Evolutionary conservation across 2,888 invertebrate genomes (phyloP).

Genomic region (Quadriops clusia): DNA sequence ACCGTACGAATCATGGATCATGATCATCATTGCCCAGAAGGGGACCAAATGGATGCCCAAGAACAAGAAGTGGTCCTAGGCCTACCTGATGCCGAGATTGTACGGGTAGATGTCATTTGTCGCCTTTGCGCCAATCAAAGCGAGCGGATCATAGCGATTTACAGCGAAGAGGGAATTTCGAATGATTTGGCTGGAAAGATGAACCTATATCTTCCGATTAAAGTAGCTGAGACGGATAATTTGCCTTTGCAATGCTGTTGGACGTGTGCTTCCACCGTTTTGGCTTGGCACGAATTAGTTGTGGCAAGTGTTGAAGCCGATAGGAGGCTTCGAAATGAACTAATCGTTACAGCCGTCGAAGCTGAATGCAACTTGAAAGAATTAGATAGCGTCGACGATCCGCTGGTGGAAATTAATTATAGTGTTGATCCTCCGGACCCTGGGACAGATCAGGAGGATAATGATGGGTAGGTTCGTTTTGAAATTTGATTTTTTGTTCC

Average conservation of each 20-base stretch:
- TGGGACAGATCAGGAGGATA: slow-evolving; percentile 8
- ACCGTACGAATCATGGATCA: too few species aligned
- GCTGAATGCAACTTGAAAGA: slow-evolving; percentile 11
- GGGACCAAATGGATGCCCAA: too few species aligned
- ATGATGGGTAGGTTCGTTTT: slow-evolving; percentile 10
- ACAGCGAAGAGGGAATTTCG: slow-evolving; percentile 46
- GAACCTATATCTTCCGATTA: slow-evolving; percentile 50
- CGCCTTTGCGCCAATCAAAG: slow-evolving; percentile 18
- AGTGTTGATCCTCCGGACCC: too few species aligned
- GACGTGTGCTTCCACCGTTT: slow-evolving; percentile 50
- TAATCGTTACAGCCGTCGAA: slow-evolving; percentile 21
- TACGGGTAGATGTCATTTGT: slow-evolving; percentile 14
- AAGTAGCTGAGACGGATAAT: slow-evolving; percentile 40
- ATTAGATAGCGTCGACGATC: slow-evolving; percentile 4
- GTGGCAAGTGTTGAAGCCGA: slow-evolving; percentile 46
- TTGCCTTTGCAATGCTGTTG: slow-evolving; percentile 51
- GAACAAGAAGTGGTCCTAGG: slow-evolving; percentile 9
- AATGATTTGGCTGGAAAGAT: slow-evolving; percentile 51
- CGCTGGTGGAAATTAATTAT: slow-evolving; percentile 1
- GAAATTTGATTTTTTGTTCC: slow-evolving; percentile 5
- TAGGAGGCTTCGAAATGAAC: slow-evolving; percentile 31
- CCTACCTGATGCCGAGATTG: slow-evolving; percentile 8
- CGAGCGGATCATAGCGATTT: slow-evolving; percentile 43
- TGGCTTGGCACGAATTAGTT: slow-evolving; percentile 52
- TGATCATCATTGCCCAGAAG: too few species aligned